Evolutionary conservation across 2,113 vertebrate genomes (phyloP).

Genomic region (Stigmatopora nigra): DNA sequence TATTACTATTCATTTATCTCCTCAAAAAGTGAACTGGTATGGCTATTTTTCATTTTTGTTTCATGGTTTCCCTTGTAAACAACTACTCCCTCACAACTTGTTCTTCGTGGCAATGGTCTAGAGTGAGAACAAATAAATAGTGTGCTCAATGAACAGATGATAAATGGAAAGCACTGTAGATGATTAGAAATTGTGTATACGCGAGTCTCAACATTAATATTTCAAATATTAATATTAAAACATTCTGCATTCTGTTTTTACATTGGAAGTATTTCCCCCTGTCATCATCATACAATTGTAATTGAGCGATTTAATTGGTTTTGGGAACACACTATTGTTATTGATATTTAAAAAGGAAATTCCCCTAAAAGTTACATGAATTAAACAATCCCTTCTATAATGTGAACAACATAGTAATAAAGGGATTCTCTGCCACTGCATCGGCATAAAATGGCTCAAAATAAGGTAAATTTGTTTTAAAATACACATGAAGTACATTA

Average conservation of each 20-base stretch:
- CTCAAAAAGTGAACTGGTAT: constrained; percentile 33
- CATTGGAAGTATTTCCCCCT: too few species aligned
- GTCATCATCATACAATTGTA: too few species aligned
- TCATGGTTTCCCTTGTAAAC: constrained; percentile 50
- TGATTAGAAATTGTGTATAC: too few species aligned
- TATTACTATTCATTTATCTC: constrained; percentile 56
- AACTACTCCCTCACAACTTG: constrained; percentile 39
- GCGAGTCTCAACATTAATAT: too few species aligned
- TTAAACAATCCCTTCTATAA: not conserved
- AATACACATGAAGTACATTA: constrained; percentile 14
- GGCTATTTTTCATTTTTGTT: constrained; percentile 51
- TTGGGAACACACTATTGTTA: too few species aligned
- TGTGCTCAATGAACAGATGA: constrained; percentile 34
- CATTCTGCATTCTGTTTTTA: too few species aligned
- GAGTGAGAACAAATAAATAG: constrained; percentile 27
- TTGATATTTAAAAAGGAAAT: not conserved
- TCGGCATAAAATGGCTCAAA: not conserved
- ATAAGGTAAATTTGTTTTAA: constrained; percentile 12
- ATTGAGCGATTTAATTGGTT: too few species aligned
- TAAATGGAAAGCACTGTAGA: not conserved
- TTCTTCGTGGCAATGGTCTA: constrained; percentile 37
- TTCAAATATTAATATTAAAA: too few species aligned
- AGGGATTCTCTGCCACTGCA: not conserved
- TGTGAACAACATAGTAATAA: not conserved
- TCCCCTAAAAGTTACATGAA: not conserved